Evolutionary conservation across 1,140 invertebrate genomes (phyloP).

Genomic region (Bombus sylvicola): DNA sequence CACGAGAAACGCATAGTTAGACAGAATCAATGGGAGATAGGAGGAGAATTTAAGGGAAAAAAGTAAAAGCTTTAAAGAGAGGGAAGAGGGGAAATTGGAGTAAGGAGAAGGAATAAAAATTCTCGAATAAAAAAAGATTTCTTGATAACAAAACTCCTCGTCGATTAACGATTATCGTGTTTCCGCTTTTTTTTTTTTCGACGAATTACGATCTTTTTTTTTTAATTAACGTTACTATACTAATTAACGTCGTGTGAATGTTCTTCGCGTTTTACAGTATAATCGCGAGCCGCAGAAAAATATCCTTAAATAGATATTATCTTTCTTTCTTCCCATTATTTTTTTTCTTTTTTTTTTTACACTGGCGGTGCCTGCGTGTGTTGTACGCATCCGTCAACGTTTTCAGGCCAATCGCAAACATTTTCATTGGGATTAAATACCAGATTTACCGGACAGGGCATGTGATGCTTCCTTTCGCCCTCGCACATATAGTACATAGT

Average conservation of each 20-base stretch:
- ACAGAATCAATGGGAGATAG: neutral
- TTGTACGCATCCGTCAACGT: slow-evolving; percentile 93
- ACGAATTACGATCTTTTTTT: slow-evolving; percentile 5
- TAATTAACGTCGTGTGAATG: slow-evolving; percentile 23
- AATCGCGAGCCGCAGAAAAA: slow-evolving; percentile 19
- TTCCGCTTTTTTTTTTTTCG: neutral
- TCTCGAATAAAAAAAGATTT: slow-evolving; percentile 16
- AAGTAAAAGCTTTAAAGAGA: neutral
- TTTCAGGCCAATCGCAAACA: slow-evolving; percentile 98
- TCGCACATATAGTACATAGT: slow-evolving; percentile 98
- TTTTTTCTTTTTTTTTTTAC: slow-evolving; percentile 50
- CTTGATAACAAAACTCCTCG: neutral
- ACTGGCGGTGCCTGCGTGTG: slow-evolving; percentile 90
- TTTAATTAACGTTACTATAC: neutral
- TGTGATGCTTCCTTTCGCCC: slow-evolving; percentile 96
- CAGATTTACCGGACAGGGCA: slow-evolving; percentile 97
- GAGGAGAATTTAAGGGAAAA: neutral
- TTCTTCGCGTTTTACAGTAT: slow-evolving; percentile 39
- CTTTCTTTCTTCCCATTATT: slow-evolving; percentile 20
- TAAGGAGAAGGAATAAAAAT: slow-evolving; percentile 5
- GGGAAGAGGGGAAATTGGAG: neutral
- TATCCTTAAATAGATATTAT: neutral
- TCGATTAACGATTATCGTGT: neutral
- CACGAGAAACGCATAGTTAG: slow-evolving; percentile 31
- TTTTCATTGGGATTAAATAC: slow-evolving; percentile 97